These are phyloP conservation scores for Pristiophorus japonicus DNA, from an alignment of 2,113 vertebrate genomes.

Conservation along the genomic window DNA sequence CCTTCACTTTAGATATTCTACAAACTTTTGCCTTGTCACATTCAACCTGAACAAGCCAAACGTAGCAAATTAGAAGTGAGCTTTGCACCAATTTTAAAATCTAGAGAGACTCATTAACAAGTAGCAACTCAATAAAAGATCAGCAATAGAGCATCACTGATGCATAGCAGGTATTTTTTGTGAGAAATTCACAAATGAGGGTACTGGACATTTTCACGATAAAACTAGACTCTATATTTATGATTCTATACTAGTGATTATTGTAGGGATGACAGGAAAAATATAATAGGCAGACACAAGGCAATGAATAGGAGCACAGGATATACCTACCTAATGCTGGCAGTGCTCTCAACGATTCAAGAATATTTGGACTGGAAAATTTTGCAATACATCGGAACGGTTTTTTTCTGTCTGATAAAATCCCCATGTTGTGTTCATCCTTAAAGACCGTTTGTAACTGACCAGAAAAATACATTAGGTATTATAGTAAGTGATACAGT, in stretches of 20 bases:
- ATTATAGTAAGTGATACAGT: no score
- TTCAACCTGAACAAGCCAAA: not conserved
- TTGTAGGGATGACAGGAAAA: not conserved
- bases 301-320: not conserved
- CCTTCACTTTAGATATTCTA: not conserved
- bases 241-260: not conserved
- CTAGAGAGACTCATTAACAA: no score
- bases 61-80: not conserved
- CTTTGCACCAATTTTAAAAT: not conserved
- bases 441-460: constrained; percentile 84
- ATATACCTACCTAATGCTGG: constrained; percentile 66
- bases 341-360: constrained; percentile 77
- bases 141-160: not conserved
- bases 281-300: not conserved
- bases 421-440: constrained; percentile 52
- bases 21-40: not conserved
- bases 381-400: constrained; percentile 76
- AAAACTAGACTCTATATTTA: not conserved
- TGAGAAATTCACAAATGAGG: not conserved
- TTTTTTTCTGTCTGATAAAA: constrained; percentile 57
- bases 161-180: not conserved
- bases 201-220: not conserved
- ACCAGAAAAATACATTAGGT: not conserved
- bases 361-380: constrained; percentile 78
- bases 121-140: not conserved